A percentile compares a stretch with the other conserved stretches of the same genome.
Conservation (phyloP, 2,797 vertebrate genomes). For the Babyrousa celebensis region DNA sequence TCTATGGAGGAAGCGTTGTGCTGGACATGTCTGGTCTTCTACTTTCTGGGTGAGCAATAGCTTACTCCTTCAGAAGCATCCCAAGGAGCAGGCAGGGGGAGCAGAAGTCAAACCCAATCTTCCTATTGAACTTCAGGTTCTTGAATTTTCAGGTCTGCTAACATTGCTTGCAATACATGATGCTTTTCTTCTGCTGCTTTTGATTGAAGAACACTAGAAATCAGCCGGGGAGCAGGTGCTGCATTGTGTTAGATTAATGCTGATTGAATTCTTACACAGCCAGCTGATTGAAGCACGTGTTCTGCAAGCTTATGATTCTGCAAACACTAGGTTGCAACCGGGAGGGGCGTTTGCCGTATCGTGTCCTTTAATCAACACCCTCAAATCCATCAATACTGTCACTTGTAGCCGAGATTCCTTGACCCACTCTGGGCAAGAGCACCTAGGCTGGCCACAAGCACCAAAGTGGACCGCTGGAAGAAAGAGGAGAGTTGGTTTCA, state of each 20-base stretch:
- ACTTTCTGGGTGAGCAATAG: not conserved
- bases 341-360: conserved; percentile 79
- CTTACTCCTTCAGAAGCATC: not conserved
- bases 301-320: conserved; percentile 87
- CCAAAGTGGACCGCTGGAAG: conserved; percentile 14
- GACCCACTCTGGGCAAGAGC: not conserved
- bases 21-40: conserved; percentile 15
- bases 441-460: not conserved
- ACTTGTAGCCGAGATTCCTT: not conserved
- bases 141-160: conserved; percentile 85
- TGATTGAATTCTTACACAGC: conserved; percentile 91
- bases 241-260: conserved; percentile 90
- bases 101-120: conserved; percentile 55
- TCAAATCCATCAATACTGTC: conserved; percentile 18
- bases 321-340: conserved; percentile 12
- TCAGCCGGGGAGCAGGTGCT: conserved; percentile 90
- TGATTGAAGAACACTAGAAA: conserved; percentile 93
- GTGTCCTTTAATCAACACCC: conserved; percentile 82
- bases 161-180: conserved; percentile 76
- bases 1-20: not conserved
- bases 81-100: not conserved
- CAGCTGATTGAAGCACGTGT: conserved; percentile 90
- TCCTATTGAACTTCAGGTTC: conserved; percentile 80
- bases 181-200: conserved; percentile 84
- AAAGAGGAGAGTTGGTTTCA: conserved; percentile 43